phyloP scores from a whole-genome alignment of 2,888 invertebrate genomes.

The Hypomecis punctinalis region DNA sequence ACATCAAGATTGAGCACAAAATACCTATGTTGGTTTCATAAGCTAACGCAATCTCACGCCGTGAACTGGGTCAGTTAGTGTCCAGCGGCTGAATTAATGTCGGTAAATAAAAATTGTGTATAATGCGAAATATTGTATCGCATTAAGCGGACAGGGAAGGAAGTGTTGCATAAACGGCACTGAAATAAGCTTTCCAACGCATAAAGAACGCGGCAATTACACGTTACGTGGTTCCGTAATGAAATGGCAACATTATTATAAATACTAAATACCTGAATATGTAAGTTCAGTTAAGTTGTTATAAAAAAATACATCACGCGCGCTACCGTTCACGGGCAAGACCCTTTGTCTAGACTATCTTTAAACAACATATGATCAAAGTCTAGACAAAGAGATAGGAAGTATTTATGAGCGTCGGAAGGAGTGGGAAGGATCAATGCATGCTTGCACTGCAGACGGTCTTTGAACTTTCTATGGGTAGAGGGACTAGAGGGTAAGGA shows the following conservation, averaged over 20 bases:
- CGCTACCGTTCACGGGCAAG: too few species aligned
- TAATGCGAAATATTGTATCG: conserved; percentile 36
- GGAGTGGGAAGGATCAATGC: conserved; percentile 22
- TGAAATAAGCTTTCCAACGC: conserved; percentile 34
- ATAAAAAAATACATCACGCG: not conserved
- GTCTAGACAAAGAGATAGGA: conserved; percentile 28
- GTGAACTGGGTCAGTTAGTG: conserved; percentile 62
- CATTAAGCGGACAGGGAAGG: conserved; percentile 34
- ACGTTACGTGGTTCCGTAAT: conserved; percentile 11
- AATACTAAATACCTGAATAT: conserved; percentile 6
- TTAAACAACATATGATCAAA: too few species aligned
- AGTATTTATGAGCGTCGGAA: conserved; percentile 7
- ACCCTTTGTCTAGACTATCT: too few species aligned
- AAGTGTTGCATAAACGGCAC: conserved; percentile 47
- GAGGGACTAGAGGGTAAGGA: not conserved
- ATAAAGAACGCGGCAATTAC: conserved; percentile 18
- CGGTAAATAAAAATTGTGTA: conserved; percentile 36
- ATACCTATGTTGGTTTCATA: conserved; percentile 48
- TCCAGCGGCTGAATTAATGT: conserved; percentile 44
- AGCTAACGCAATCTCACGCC: conserved; percentile 55
- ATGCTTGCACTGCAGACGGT: conserved; percentile 22
- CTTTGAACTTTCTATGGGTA: conserved; percentile 19
- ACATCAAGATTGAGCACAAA: conserved; percentile 30
- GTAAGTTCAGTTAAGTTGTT: not conserved
- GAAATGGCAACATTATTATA: conserved; percentile 1